Conservation (phyloP, 1,140 invertebrate genomes). For the Spodoptera frugiperda region DNA sequence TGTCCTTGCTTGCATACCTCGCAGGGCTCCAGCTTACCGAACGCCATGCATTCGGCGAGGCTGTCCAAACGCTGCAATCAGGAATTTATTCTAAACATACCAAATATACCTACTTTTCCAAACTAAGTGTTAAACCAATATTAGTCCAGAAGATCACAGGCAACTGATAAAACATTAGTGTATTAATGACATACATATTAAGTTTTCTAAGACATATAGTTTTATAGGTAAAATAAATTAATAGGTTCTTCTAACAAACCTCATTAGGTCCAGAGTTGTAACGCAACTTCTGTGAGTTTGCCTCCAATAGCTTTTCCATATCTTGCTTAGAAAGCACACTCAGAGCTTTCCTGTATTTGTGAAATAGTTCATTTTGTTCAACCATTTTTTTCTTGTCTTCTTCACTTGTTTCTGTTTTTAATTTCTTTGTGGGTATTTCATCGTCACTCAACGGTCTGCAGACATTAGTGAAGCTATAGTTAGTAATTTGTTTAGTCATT, state of each 20-base stretch:
- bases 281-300: constrained; percentile 91
- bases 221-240: background rate
- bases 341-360: constrained; percentile 89
- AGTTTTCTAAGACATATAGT: no score
- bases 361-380: constrained; percentile 93
- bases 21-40: constrained; percentile 94
- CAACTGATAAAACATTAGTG: no score
- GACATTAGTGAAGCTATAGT: background rate
- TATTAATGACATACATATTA: no score
- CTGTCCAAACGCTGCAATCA: constrained; percentile 90
- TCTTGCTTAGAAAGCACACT: constrained; percentile 87
- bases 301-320: constrained; percentile 89
- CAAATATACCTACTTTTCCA: no score
- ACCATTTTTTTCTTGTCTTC: constrained; percentile 87
- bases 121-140: no score
- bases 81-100: constrained; percentile 8
- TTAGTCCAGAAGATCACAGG: no score
- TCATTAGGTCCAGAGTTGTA: constrained; percentile 85
- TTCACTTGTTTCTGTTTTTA: constrained; percentile 88
- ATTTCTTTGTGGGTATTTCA: constrained; percentile 89
- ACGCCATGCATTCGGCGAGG: constrained; percentile 94
- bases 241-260: constrained; percentile 76
- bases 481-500: background rate
- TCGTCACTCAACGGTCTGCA: constrained; percentile 86
- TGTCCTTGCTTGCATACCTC: constrained; percentile 92